These are phyloP conservation scores for Hiodon alosoides DNA, from an alignment of 2,113 vertebrate species.

Conservation along the genomic window DNA sequence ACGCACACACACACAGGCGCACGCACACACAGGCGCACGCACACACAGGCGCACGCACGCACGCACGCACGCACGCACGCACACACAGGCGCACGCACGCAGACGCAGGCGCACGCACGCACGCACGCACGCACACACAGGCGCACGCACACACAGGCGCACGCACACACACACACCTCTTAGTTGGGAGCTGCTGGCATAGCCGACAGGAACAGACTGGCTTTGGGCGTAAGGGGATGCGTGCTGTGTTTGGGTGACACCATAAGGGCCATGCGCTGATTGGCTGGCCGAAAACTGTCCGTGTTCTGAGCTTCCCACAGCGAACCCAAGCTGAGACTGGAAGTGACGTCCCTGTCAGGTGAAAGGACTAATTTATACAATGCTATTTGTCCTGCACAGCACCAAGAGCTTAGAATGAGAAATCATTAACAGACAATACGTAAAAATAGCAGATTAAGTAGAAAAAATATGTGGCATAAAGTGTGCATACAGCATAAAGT, in stretches of 20 bases:
- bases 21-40: too few species aligned
- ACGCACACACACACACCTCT: constrained; percentile 57
- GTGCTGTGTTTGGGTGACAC: constrained; percentile 67
- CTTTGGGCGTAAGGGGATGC: constrained; percentile 63
- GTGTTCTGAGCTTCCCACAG: constrained; percentile 69
- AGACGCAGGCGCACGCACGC: background rate
- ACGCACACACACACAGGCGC: too few species aligned
- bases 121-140: background rate
- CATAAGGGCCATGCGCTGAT: constrained; percentile 65
- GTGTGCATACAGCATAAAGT: too few species aligned
- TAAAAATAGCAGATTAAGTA: too few species aligned
- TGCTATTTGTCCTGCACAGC: too few species aligned
- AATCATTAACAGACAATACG: too few species aligned
- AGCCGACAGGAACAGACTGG: constrained; percentile 69
- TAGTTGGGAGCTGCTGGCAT: constrained; percentile 73
- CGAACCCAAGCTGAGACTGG: constrained; percentile 66
- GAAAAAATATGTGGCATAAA: too few species aligned
- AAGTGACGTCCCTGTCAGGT: constrained; percentile 69
- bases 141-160: background rate
- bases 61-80: too few species aligned
- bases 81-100: background rate
- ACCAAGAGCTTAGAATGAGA: too few species aligned
- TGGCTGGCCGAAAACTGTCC: constrained; percentile 73
- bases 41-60: too few species aligned
- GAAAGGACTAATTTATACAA: background rate